Evolutionary conservation across 1,140 invertebrate genomes (phyloP).

Genomic region (Pissodes strobi): DNA sequence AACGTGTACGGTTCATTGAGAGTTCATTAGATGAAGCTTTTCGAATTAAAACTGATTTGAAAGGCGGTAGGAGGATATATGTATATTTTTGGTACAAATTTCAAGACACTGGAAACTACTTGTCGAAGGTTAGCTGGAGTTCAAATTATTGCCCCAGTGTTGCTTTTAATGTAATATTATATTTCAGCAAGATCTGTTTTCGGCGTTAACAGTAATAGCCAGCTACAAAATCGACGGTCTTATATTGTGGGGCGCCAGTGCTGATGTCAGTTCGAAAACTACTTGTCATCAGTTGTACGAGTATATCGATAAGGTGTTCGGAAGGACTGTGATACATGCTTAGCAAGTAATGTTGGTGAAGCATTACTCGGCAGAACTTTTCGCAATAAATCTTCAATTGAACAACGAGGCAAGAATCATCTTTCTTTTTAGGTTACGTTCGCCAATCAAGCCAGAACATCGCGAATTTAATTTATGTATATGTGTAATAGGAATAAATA

Average conservation of each 20-base stretch:
- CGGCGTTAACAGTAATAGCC: constrained; percentile 60
- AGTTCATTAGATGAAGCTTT: constrained; percentile 67
- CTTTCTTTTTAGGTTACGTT: too few relatives aligned
- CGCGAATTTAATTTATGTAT: too few relatives aligned
- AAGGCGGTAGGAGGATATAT: constrained; percentile 54
- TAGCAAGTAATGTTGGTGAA: not conserved
- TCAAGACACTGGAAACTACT: constrained; percentile 62
- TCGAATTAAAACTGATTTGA: constrained; percentile 57
- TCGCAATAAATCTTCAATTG: too few relatives aligned
- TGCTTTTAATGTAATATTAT: too few relatives aligned
- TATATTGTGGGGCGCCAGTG: constrained; percentile 75
- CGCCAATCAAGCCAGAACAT: too few relatives aligned
- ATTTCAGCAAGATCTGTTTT: constrained; percentile 63
- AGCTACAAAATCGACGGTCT: constrained; percentile 63
- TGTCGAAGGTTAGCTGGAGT: constrained; percentile 58
- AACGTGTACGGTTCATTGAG: constrained; percentile 61
- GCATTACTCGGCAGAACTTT: too few relatives aligned
- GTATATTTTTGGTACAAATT: constrained; percentile 76
- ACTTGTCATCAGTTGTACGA: constrained; percentile 65
- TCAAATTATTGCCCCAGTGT: too few relatives aligned
- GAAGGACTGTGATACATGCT: constrained; percentile 56
- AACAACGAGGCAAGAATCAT: too few relatives aligned
- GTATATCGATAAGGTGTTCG: constrained; percentile 65
- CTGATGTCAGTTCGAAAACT: constrained; percentile 66
- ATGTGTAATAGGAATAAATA: too few relatives aligned